Conservation (phyloP, 2,113 vertebrate species). For the Eleginops maclovinus region DNA sequence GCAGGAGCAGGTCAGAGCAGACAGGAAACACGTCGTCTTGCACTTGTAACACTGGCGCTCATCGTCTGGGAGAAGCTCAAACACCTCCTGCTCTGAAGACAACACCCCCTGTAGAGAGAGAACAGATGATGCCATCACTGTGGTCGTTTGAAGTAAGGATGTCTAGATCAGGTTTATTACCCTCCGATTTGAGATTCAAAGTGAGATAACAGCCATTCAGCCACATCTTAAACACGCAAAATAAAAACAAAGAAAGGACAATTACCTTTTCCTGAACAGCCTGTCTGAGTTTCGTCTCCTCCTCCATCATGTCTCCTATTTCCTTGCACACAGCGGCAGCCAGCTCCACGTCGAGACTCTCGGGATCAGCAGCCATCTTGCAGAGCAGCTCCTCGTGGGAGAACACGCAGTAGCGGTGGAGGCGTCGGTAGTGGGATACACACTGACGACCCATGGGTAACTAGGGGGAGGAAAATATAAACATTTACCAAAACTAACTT, state of each 20-base stretch:
- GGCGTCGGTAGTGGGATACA: slow-evolving; percentile 93
- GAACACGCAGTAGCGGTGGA: slow-evolving; percentile 96
- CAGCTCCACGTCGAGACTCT: slow-evolving; percentile 95
- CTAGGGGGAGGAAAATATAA: slow-evolving; percentile 60
- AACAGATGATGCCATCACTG: not conserved
- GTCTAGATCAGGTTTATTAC: too few relatives aligned
- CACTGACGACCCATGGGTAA: slow-evolving; percentile 96
- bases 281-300: slow-evolving; percentile 91
- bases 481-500: too few relatives aligned
- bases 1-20: slow-evolving; percentile 95
- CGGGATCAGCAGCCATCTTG: slow-evolving; percentile 98
- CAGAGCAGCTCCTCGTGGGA: slow-evolving; percentile 98
- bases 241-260: not conserved
- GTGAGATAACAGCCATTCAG: not conserved
- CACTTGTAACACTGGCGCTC: slow-evolving; percentile 96
- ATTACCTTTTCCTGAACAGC: slow-evolving; percentile 89
- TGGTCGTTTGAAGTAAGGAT: not conserved
- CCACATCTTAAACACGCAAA: not conserved
- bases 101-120: slow-evolving; percentile 87
- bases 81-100: slow-evolving; percentile 96
- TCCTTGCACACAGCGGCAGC: slow-evolving; percentile 95
- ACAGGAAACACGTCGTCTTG: slow-evolving; percentile 98
- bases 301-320: slow-evolving; percentile 92
- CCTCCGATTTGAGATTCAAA: not conserved
- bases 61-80: slow-evolving; percentile 96